A percentile compares a stretch with the other conserved stretches of the same genome.
These are phyloP conservation scores for Cyphomyrus discorhynchus DNA, from an alignment of 2,113 vertebrate genomes.

Conservation along the genomic window DNA sequence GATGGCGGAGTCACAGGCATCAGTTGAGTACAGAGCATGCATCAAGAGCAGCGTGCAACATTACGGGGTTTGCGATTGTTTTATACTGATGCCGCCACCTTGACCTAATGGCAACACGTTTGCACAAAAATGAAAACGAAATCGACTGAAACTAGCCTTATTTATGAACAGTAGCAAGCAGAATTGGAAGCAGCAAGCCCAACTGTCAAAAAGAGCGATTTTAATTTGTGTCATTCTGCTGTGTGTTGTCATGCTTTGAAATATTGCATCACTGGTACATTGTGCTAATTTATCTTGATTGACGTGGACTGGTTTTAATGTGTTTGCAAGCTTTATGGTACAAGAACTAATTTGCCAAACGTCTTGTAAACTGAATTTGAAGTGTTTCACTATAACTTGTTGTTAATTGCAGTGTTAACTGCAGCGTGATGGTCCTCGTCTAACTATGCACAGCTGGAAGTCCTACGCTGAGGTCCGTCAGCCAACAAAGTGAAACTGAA, in stretches of 20 bases:
- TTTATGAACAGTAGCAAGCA: slow-evolving; percentile 51
- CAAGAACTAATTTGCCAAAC: not conserved
- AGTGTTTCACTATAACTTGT: not conserved
- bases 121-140: not conserved
- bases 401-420: not conserved
- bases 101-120: slow-evolving; percentile 30
- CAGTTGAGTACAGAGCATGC: slow-evolving; percentile 49
- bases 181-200: slow-evolving; percentile 60
- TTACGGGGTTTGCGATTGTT: slow-evolving; percentile 18
- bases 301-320: not conserved
- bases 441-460: slow-evolving; percentile 12
- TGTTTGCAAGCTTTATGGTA: not conserved
- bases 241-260: slow-evolving; percentile 29
- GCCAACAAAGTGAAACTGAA: not conserved
- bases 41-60: slow-evolving; percentile 19
- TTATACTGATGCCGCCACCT: slow-evolving; percentile 27
- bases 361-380: not conserved
- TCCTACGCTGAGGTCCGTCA: slow-evolving; percentile 3
- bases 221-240: slow-evolving; percentile 31
- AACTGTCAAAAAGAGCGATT: slow-evolving; percentile 66
- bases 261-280: not conserved
- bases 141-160: slow-evolving; percentile 30
- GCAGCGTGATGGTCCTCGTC: not conserved
- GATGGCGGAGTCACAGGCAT: slow-evolving; percentile 67
- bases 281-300: not conserved